A percentile compares a stretch with the other conserved stretches of the same genome.
phyloP scores from a whole-genome alignment of 2,113 vertebrate genomes.

The Melanerpes aurifrons region DNA sequence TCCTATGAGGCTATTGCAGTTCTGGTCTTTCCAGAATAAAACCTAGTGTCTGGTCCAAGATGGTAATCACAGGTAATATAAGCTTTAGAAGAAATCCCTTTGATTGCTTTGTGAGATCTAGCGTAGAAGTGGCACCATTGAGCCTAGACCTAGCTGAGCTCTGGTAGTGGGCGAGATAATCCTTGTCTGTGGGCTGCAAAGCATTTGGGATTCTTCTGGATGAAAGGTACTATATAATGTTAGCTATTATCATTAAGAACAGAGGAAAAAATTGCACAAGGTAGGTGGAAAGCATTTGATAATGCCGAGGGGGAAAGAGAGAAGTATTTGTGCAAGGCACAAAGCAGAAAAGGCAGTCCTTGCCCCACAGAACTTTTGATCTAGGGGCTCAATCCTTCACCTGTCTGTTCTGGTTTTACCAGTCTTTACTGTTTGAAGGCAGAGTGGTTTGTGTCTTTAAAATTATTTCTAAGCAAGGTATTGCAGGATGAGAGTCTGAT shows the following conservation, averaged over 20 bases:
- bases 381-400: background rate
- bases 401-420: background rate
- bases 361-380: background rate
- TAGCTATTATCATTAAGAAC: conserved; percentile 63
- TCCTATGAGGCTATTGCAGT: background rate
- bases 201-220: conserved; percentile 67
- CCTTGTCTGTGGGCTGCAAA: conserved; percentile 60
- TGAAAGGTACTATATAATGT: conserved; percentile 61
- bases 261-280: conserved; percentile 59
- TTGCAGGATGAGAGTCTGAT: background rate
- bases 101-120: background rate
- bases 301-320: conserved; percentile 10
- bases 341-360: conserved; percentile 14
- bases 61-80: background rate
- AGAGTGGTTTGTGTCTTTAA: background rate
- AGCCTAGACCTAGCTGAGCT: conserved; percentile 28
- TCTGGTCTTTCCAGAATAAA: background rate
- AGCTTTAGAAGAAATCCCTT: background rate
- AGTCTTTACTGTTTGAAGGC: background rate
- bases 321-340: conserved; percentile 16
- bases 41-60: background rate
- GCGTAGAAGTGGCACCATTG: conserved; percentile 43
- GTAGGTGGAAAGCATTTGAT: conserved; percentile 63
- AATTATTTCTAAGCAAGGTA: background rate
- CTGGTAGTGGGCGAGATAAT: conserved; percentile 66